Percentiles rank a stretch among this genome's conserved stretches.
Evolutionary conservation across 2,113 vertebrate genomes (phyloP).

Genomic region (Gnathonemus longibarbis): DNA sequence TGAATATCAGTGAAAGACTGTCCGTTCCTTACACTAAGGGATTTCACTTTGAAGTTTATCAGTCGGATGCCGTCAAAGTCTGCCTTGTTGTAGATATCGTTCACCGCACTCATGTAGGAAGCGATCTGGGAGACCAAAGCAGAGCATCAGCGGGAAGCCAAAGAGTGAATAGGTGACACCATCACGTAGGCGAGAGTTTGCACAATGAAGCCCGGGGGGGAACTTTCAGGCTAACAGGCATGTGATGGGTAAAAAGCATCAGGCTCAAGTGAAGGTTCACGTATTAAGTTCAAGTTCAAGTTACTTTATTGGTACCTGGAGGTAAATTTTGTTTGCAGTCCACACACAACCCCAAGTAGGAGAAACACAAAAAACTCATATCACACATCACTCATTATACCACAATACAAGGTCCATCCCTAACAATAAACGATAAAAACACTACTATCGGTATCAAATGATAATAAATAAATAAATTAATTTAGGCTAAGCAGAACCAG

Average conservation of each 20-base stretch:
- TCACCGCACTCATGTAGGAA: constrained; percentile 61
- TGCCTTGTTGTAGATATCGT: constrained; percentile 60
- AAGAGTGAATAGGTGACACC: background rate
- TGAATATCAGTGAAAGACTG: background rate
- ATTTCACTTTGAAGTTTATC: constrained; percentile 72
- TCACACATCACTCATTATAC: too few species aligned
- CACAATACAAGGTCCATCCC: too few species aligned
- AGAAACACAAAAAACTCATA: too few species aligned
- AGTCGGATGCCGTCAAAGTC: constrained; percentile 62
- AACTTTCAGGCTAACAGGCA: background rate
- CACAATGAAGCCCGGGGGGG: background rate
- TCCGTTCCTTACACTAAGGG: constrained; percentile 54
- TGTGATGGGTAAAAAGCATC: background rate
- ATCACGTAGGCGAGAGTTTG: background rate
- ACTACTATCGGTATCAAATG: too few species aligned
- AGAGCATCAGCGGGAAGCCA: background rate
- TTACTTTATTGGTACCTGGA: too few species aligned
- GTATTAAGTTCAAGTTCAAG: too few species aligned
- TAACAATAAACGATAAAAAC: too few species aligned
- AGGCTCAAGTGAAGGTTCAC: background rate
- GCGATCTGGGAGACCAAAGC: constrained; percentile 47
- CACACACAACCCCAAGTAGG: too few species aligned
- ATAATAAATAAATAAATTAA: too few species aligned
- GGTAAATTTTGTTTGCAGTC: too few species aligned
- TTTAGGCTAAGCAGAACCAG: background rate